Evolutionary conservation across 2,797 vertebrate species (phyloP).

Genomic region (Florisuga fusca): DNA sequence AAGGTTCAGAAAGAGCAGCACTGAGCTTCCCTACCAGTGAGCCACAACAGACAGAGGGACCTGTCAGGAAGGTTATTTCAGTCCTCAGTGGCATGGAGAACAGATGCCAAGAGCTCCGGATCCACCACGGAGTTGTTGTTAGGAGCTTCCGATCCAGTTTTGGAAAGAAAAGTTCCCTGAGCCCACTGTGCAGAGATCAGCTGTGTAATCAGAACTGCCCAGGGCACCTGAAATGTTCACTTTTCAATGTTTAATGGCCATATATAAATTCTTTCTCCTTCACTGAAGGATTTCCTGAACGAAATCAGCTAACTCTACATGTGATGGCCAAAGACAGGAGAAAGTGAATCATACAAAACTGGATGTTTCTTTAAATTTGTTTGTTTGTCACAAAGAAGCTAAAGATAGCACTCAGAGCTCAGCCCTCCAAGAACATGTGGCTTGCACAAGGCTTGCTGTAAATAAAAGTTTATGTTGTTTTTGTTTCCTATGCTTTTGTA

Average conservation of each 20-base stretch:
- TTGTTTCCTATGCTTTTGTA: slow-evolving; percentile 6
- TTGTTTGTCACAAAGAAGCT: slow-evolving; percentile 34
- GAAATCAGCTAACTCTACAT: background rate
- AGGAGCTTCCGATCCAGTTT: background rate
- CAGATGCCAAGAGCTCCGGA: background rate
- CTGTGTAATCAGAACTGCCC: background rate
- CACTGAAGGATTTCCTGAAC: background rate
- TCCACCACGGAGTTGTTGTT: fast-evolving
- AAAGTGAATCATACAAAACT: slow-evolving; percentile 21
- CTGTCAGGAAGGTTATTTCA: background rate
- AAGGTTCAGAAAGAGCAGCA: background rate
- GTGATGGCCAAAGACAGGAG: slow-evolving; percentile 14
- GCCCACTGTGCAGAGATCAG: background rate
- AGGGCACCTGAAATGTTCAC: background rate
- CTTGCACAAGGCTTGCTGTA: slow-evolving; percentile 11
- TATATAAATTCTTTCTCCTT: background rate
- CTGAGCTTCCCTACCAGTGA: background rate
- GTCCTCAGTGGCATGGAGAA: fast-evolving
- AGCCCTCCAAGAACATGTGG: slow-evolving; percentile 16
- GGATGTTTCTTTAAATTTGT: background rate
- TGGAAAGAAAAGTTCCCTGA: background rate
- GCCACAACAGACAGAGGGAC: background rate
- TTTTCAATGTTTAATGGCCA: slow-evolving; percentile 3
- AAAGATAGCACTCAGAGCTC: background rate
- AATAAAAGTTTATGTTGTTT: slow-evolving; percentile 43